Percentiles rank a stretch among this genome's conserved stretches.
Evolutionary conservation across 2,888 invertebrate species (phyloP).

Genomic region (Netelia virgata): DNA sequence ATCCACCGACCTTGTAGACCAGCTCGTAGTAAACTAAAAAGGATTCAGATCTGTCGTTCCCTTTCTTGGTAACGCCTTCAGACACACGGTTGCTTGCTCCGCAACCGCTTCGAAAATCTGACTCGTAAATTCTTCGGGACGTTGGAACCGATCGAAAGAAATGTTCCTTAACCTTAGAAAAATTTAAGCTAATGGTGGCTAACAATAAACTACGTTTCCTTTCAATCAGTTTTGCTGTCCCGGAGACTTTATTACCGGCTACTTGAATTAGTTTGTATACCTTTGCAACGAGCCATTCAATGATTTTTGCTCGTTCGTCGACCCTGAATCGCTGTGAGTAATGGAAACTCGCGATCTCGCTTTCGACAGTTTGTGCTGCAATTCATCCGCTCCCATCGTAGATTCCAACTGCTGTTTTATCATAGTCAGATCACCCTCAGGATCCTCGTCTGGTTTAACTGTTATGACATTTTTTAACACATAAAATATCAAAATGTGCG

Average conservation of each 20-base stretch:
- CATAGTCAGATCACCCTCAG: constrained; percentile 87
- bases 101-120: too few relatives aligned
- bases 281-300: constrained; percentile 85
- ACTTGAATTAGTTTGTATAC: constrained; percentile 75
- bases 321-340: constrained; percentile 90
- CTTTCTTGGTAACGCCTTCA: too few relatives aligned
- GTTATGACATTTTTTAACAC: constrained; percentile 62
- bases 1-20: too few relatives aligned
- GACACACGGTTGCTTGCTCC: too few relatives aligned
- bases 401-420: constrained; percentile 91
- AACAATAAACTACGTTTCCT: not conserved
- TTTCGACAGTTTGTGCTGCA: constrained; percentile 89
- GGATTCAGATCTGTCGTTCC: too few relatives aligned
- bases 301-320: constrained; percentile 85
- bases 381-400: constrained; percentile 88
- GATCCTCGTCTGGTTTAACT: constrained; percentile 81
- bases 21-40: too few relatives aligned
- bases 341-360: constrained; percentile 90
- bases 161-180: too few relatives aligned
- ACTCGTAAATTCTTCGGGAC: too few relatives aligned
- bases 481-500: not conserved
- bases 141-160: too few relatives aligned
- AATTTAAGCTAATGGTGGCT: too few relatives aligned
- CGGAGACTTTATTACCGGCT: not conserved
- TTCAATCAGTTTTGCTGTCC: not conserved